These are phyloP conservation scores for Gnathonemus longibarbis DNA, from an alignment of 2,113 vertebrate genomes.

Conservation along the genomic window DNA sequence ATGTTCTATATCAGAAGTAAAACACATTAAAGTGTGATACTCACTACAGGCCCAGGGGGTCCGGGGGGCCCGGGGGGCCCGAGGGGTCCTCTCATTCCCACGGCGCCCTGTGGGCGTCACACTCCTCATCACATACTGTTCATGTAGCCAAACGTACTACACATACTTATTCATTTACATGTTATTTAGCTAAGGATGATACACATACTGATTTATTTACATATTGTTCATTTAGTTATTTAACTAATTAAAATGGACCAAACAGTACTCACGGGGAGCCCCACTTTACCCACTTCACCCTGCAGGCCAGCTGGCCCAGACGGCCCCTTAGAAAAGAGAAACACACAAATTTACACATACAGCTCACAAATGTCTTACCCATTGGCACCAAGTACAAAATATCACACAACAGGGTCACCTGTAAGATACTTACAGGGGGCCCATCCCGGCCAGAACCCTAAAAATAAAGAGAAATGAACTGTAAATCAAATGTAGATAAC, in stretches of 20 bases:
- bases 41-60: conserved; percentile 75
- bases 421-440: conserved; percentile 66
- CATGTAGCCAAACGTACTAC: neutral
- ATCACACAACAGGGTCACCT: neutral
- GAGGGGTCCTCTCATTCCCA: conserved; percentile 78
- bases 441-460: conserved; percentile 83
- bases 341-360: neutral
- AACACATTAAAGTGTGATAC: conserved; percentile 35
- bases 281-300: conserved; percentile 79
- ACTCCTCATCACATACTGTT: neutral
- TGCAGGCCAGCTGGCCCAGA: conserved; percentile 80
- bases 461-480: conserved; percentile 31
- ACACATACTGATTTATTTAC: neutral
- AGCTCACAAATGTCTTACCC: neutral
- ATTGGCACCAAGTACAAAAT: neutral
- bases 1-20: neutral
- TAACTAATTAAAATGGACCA: neutral
- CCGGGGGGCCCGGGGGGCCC: conserved; percentile 83
- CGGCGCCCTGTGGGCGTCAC: conserved; percentile 66
- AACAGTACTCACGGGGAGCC: conserved; percentile 73
- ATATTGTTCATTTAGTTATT: neutral
- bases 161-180: neutral
- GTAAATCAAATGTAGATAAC: neutral
- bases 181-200: neutral
- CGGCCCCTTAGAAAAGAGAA: conserved; percentile 66